Evolutionary conservation across 2,113 vertebrate genomes (phyloP), one percentile per base, ranked within the genome.

Genomic region (Carettochelys insculpta): DNA sequence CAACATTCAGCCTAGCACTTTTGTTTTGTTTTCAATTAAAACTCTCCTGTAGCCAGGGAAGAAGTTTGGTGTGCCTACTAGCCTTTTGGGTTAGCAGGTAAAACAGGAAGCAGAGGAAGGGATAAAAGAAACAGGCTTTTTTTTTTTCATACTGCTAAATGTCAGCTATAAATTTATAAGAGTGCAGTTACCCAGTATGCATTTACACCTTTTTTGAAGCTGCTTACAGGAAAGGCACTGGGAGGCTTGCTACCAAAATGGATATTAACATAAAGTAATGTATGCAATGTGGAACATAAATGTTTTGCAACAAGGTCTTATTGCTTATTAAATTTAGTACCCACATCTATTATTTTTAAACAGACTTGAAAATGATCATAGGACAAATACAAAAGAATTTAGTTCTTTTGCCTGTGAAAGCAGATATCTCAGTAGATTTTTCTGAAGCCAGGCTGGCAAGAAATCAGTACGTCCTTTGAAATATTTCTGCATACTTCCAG

Each of bases 21-120:
- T 94, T 93, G 71, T 97, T 98, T 97, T 97, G 71, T 97, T 98
- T 97, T 97, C 96, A 97, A 96, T 97, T 98, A 97, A 97, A 98
- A 98, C 94, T 97, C 97, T 93, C 84, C 87, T 82, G 45, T 89
- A 82, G 45, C 54, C 94, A 90, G 84, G 85, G 89, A 95, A 96
- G 92, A 97, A 94, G 84, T 96, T 96, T 86, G 14, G n/a, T 58
- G 43, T 88, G 58, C 17, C 2, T 47, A 47, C 82, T 94, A 88
- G 43, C 45, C 50, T 92, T 95, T 93, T 41, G 85, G 61, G 50
- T 12, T 78, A 87, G 27, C 41, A 92, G 82, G 81, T 51, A 80
- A 88, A 13, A 78, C 50, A 88, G 34, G 47, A 94, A 87, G 29
- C 56, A 92, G 31, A n/a, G 77, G 19, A 80, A 45, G 73, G 27